phyloP scores from a whole-genome alignment of 2,113 vertebrate genomes.

The Garra rufa region DNA sequence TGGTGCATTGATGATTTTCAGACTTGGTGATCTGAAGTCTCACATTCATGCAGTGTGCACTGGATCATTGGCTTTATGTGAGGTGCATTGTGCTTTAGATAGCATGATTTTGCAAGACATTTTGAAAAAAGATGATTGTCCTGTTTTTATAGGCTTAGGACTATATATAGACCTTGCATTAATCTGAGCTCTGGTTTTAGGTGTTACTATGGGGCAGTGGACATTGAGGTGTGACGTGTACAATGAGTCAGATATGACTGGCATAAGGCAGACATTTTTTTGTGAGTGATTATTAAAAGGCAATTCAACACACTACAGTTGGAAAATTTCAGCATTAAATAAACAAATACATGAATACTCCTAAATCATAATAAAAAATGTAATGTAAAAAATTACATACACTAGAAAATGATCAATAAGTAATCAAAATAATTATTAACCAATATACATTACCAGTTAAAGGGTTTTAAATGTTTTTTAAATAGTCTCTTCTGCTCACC shows the following conservation, averaged over 20 bases:
- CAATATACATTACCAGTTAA: too few relatives aligned
- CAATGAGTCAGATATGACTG: slow-evolving; percentile 52
- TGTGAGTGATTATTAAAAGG: neutral
- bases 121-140: neutral
- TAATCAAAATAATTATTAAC: too few relatives aligned
- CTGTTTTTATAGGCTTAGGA: neutral
- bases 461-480: too few relatives aligned
- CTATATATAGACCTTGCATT: slow-evolving; percentile 23
- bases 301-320: neutral
- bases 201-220: slow-evolving; percentile 47
- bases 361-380: neutral
- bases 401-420: too few relatives aligned
- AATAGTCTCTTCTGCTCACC: too few relatives aligned
- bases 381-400: neutral
- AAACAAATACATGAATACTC: neutral
- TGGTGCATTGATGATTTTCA: slow-evolving; percentile 9
- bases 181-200: slow-evolving; percentile 13
- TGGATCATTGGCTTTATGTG: neutral
- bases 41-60: neutral
- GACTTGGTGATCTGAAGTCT: neutral
- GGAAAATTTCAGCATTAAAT: neutral
- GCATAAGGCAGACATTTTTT: slow-evolving; percentile 14
- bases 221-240: slow-evolving; percentile 23
- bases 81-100: neutral
- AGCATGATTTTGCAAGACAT: neutral